Base-by-base conservation (phyloP, 2,797 vertebrate genomes). In the Apogon talboti region DNA sequence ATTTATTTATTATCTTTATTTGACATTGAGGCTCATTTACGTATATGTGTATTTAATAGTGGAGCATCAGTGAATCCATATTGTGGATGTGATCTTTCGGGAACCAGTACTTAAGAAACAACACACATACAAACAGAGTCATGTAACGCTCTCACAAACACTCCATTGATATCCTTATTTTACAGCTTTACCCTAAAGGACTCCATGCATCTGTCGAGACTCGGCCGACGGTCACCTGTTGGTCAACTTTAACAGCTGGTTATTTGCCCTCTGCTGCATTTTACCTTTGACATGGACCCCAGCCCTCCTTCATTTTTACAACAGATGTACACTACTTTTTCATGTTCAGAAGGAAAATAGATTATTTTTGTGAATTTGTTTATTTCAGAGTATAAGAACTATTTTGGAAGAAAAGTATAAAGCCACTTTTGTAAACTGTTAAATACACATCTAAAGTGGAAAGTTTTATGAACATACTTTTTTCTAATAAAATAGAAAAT, bases 281-380 rank as follows among this genome's bases (percentile, higher is more conserved):
- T 94, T 92, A 92, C 92, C 92, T 86, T 28, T 28, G 24, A 28
- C 24, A 28, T 28, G 87, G 92, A 87, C 91, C 86, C 79, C 90
- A 77, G 80, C 81, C 55, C 70, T 61, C 56, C 52, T 85, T 73
- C 35, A 57, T 93, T 94, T 94, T 93, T 91, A 88, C 83, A 78
- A 92, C 89, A 85, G 91, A 94, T 95, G 93, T 96, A 94, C 95
- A 95, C 90, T 93, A 94, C 92, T 95, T 96, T 94, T 92, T 95
- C 95, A 94, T 95, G 94, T 98, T 99, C 93, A 95, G 96, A 97
- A 90, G 87, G 77, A 91, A 91, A 79, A 93, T 89, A 95, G 93
- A 96, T 94, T 99, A 98, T 99, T 98, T 95, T 99, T 97, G 94
- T 89, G 94, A 95, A 95, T 94, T 96, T 96, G 94, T 96, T 95